phyloP scores from a whole-genome alignment of 2,113 vertebrate genomes.

The Myotis lucifugus region DNA sequence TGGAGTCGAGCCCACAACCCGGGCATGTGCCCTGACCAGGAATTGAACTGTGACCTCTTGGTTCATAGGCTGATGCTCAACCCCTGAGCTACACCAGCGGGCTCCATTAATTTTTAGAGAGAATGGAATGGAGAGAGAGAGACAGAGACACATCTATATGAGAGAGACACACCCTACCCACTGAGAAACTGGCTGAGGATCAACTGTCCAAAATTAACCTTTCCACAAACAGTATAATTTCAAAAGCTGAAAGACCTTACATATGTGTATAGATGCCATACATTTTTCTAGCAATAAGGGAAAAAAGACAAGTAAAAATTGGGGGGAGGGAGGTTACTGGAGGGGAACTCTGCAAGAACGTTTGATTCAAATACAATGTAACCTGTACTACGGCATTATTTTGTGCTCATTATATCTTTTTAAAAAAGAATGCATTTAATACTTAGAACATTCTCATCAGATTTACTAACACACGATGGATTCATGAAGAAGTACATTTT shows the following conservation, averaged over 20 bases:
- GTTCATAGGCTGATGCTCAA: too few species aligned
- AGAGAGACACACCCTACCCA: too few species aligned
- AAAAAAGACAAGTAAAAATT: background rate
- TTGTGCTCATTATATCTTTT: background rate
- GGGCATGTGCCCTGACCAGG: too few species aligned
- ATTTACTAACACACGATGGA: background rate
- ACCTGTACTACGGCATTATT: background rate
- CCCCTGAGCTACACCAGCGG: too few species aligned
- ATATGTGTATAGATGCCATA: background rate
- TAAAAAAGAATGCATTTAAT: background rate
- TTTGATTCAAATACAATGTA: background rate
- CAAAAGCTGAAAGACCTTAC: background rate
- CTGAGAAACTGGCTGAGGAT: too few species aligned
- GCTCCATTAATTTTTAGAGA: too few species aligned
- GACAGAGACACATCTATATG: too few species aligned
- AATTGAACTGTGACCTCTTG: too few species aligned
- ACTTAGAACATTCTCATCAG: slow-evolving; percentile 10
- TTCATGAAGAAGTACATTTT: background rate
- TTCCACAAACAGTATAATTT: background rate
- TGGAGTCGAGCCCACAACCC: too few species aligned
- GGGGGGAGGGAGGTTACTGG: fast-evolving
- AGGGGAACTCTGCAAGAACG: background rate
- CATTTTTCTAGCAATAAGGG: background rate
- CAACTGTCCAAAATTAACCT: slow-evolving; percentile 7
- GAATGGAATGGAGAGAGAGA: too few species aligned